Conservation (phyloP, 2,888 invertebrate genomes). For the Raillietiella orientalis region DNA sequence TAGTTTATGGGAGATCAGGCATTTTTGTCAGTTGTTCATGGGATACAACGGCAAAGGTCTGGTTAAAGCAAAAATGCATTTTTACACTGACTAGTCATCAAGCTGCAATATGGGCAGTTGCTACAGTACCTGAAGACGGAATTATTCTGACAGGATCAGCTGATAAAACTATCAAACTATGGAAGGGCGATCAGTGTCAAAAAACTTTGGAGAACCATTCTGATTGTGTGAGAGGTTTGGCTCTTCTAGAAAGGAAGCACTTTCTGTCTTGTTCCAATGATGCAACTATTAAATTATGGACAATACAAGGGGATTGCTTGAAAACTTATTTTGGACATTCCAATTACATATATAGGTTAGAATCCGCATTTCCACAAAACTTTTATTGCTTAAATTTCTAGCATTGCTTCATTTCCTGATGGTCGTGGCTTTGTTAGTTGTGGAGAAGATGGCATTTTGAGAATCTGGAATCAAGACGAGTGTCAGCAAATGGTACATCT, state of each 20-base stretch:
- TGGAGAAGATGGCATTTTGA: constrained; percentile 48
- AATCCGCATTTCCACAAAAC: background rate
- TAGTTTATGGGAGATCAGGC: constrained; percentile 16
- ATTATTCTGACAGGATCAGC: constrained; percentile 55
- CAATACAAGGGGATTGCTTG: constrained; percentile 35
- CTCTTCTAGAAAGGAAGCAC: constrained; percentile 28
- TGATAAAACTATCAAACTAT: constrained; percentile 58
- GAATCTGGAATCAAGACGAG: constrained; percentile 8
- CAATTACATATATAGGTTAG: constrained; percentile 51
- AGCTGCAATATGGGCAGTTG: constrained; percentile 52
- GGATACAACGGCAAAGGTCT: constrained; percentile 61
- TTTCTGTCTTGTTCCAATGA: constrained; percentile 83
- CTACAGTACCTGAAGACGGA: constrained; percentile 13
- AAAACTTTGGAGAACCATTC: constrained; percentile 30
- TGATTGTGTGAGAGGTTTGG: constrained; percentile 60
- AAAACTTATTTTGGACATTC: constrained; percentile 45
- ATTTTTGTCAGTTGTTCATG: constrained; percentile 57
- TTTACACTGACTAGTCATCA: constrained; percentile 19
- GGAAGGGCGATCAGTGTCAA: constrained; percentile 19
- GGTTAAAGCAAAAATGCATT: constrained; percentile 24
- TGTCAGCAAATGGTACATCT: constrained; percentile 26
- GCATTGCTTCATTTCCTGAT: constrained; percentile 13
- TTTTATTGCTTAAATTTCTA: constrained; percentile 6
- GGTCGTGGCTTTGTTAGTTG: constrained; percentile 35
- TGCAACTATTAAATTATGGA: constrained; percentile 53